Evolutionary conservation across 1,140 invertebrate species (phyloP).

Genomic region (Cydia splendana): DNA sequence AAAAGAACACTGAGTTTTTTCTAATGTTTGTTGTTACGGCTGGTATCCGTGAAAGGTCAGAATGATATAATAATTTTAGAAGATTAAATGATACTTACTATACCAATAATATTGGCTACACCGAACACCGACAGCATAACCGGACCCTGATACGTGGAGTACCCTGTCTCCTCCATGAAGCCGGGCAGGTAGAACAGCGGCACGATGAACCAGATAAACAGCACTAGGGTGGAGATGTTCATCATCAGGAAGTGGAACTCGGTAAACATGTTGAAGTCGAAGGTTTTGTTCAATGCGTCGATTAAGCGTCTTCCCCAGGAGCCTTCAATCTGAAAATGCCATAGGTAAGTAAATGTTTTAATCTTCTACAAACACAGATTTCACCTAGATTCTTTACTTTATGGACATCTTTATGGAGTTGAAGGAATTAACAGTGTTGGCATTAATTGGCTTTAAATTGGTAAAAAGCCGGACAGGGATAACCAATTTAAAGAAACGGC

Average conservation of each 20-base stretch:
- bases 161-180: slow-evolving; percentile 82
- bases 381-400: too few species aligned
- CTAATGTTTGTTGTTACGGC: too few species aligned
- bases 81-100: slow-evolving; percentile 81
- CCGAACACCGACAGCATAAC: slow-evolving; percentile 90
- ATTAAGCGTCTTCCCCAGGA: slow-evolving; percentile 84
- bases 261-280: slow-evolving; percentile 91
- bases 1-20: too few species aligned
- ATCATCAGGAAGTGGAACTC: slow-evolving; percentile 91
- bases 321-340: slow-evolving; percentile 79
- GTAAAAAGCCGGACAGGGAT: too few species aligned
- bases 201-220: slow-evolving; percentile 95
- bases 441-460: too few species aligned
- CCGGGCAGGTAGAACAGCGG: slow-evolving; percentile 94
- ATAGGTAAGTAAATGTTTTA: neutral
- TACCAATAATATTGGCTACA: slow-evolving; percentile 91
- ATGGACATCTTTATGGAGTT: too few species aligned
- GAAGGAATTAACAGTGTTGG: too few species aligned
- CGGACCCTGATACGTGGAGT: slow-evolving; percentile 85
- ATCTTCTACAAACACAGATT: too few species aligned
- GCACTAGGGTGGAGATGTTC: slow-evolving; percentile 89
- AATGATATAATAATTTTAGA: neutral
- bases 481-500: too few species aligned
- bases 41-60: neutral
- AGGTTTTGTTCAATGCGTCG: slow-evolving; percentile 86